phyloP scores from a whole-genome alignment of 1,140 invertebrate species.

The Papilio dardanus region DNA sequence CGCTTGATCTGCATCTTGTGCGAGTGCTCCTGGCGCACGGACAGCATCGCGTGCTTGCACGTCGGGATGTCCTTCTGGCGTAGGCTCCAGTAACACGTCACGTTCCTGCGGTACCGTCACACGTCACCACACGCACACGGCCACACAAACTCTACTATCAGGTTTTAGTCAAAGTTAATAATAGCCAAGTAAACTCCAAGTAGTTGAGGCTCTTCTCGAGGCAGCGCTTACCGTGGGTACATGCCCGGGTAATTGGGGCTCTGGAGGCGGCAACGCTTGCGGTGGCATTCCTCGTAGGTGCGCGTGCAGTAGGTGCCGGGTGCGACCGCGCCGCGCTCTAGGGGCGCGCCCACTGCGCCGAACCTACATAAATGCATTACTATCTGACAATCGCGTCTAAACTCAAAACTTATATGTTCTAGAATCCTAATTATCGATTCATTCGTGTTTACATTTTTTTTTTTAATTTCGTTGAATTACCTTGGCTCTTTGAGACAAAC shows the following conservation, averaged over 20 bases:
- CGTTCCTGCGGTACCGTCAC: constrained; percentile 79
- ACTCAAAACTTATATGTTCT: no score
- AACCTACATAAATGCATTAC: constrained; percentile 75
- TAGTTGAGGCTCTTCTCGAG: constrained; percentile 89
- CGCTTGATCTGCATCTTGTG: constrained; percentile 89
- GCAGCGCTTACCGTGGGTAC: constrained; percentile 85
- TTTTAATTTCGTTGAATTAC: no score
- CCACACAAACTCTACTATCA: no score
- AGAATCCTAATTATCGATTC: no score
- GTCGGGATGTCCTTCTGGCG: constrained; percentile 92
- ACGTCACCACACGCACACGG: neutral
- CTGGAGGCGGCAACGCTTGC: constrained; percentile 91
- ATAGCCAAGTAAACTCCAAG: constrained; percentile 70
- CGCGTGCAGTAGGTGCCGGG: constrained; percentile 94
- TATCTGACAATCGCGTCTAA: no score
- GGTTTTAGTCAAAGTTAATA: no score
- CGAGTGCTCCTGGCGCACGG: constrained; percentile 87
- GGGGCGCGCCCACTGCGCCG: constrained; percentile 86
- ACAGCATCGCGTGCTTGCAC: constrained; percentile 94
- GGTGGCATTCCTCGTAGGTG: constrained; percentile 93
- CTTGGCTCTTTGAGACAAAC: no score
- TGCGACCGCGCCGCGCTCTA: constrained; percentile 90
- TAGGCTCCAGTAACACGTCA: constrained; percentile 91
- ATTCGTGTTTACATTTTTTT: no score
- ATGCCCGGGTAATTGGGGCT: constrained; percentile 95